These are phyloP conservation scores for Cremastobaeus sp. DNA, from an alignment of 2,888 invertebrate genomes.

Conservation along the genomic window DNA sequence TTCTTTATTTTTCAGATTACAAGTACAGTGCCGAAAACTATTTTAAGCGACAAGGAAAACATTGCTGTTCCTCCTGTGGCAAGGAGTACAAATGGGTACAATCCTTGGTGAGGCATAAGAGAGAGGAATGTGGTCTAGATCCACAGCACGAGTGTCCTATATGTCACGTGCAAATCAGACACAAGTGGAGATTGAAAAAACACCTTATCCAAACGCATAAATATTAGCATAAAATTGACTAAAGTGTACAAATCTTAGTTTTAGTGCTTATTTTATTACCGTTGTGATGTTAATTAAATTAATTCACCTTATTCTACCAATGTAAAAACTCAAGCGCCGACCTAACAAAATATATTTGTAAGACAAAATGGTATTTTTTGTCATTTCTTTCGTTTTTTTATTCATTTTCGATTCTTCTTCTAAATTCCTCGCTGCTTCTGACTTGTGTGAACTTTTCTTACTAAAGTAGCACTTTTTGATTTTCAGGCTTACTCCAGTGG, in stretches of 20 bases:
- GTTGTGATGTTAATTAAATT: too few species aligned
- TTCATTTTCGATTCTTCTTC: too few species aligned
- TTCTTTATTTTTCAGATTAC: slow-evolving; percentile 42
- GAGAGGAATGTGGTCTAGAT: slow-evolving; percentile 79
- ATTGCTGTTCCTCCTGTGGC: slow-evolving; percentile 82
- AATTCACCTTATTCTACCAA: too few species aligned
- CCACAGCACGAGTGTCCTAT: slow-evolving; percentile 76
- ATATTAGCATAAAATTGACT: slow-evolving; percentile 34
- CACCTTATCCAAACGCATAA: slow-evolving; percentile 73
- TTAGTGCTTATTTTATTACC: too few species aligned
- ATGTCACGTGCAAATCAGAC: slow-evolving; percentile 75
- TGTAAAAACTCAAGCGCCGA: neutral
- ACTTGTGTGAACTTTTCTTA: neutral
- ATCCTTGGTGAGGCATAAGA: slow-evolving; percentile 84
- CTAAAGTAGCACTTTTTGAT: slow-evolving; percentile 14
- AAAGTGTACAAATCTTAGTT: neutral
- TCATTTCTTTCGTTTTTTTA: neutral
- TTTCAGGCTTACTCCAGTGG: slow-evolving; percentile 53
- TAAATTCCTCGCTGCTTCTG: too few species aligned
- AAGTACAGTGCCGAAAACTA: slow-evolving; percentile 62
- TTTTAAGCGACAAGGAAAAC: slow-evolving; percentile 72
- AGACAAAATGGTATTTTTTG: neutral
- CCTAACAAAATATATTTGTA: slow-evolving; percentile 22
- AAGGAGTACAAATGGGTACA: slow-evolving; percentile 87
- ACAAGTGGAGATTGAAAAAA: slow-evolving; percentile 77